Evolutionary conservation across 2,797 vertebrate species (phyloP).

Genomic region (Sciurus carolinensis): DNA sequence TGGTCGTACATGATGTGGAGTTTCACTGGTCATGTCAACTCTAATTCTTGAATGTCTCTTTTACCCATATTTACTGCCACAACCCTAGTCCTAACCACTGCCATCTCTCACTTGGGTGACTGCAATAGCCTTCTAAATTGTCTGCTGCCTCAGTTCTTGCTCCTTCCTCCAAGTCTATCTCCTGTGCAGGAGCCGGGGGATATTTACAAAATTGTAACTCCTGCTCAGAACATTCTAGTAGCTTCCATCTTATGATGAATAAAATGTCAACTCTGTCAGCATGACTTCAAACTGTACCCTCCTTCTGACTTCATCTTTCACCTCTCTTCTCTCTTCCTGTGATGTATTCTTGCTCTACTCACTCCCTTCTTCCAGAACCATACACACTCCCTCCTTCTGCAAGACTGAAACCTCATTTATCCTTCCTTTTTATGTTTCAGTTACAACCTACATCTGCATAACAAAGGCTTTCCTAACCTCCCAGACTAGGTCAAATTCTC

Average conservation of each 20-base stretch:
- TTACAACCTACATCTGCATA: slow-evolving; percentile 17
- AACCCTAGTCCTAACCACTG: not conserved
- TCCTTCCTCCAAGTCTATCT: not conserved
- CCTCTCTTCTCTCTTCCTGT: not conserved
- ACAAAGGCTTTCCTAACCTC: not conserved
- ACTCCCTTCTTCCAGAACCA: slow-evolving; percentile 14
- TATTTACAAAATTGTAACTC: slow-evolving; percentile 17
- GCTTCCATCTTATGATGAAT: slow-evolving; percentile 19
- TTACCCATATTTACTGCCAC: not conserved
- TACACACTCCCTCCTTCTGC: not conserved
- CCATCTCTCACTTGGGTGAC: not conserved
- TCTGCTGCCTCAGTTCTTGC: not conserved
- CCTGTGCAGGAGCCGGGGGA: not conserved
- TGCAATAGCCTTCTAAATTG: not conserved
- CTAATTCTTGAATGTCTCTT: slow-evolving; percentile 17
- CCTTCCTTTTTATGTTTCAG: slow-evolving; percentile 16
- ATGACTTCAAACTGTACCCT: not conserved
- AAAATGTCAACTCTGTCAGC: not conserved
- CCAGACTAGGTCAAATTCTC: not conserved
- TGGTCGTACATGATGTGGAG: too few relatives aligned
- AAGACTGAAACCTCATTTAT: not conserved
- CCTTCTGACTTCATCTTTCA: not conserved
- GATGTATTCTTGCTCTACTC: not conserved
- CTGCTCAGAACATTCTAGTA: not conserved
- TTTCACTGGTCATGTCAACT: not conserved